These are phyloP conservation scores for Arion vulgaris DNA, from an alignment of 1,140 invertebrate species.

Conservation along the genomic window DNA sequence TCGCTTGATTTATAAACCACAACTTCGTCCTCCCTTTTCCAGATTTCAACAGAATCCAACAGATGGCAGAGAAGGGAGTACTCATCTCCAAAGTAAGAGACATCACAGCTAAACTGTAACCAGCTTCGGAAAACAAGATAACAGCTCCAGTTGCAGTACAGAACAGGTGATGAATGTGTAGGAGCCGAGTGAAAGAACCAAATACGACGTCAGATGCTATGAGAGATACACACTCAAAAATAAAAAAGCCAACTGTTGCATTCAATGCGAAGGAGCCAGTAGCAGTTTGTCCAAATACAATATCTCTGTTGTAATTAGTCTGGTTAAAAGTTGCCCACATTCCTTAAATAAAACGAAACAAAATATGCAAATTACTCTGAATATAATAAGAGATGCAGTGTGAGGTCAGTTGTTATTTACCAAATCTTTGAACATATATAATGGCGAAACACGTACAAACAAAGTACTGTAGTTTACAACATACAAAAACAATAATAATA, in stretches of 20 bases:
- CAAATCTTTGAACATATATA: no score
- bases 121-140: constrained; percentile 24
- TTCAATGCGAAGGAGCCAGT: constrained; percentile 5
- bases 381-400: no score
- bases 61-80: constrained; percentile 64
- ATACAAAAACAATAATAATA: no score
- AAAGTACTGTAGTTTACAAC: no score
- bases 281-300: constrained; percentile 45
- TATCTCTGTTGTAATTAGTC: constrained; percentile 42
- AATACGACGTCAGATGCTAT: constrained; percentile 2
- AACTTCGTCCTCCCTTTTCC: constrained; percentile 54
- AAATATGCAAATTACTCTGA: no score
- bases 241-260: constrained; percentile 23
- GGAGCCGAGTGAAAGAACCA: not conserved
- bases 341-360: not conserved
- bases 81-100: constrained; percentile 66
- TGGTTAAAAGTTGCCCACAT: constrained; percentile 45
- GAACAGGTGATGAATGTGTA: constrained; percentile 26
- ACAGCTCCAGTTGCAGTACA: constrained; percentile 19
- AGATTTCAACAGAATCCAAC: constrained; percentile 65
- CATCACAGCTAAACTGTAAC: constrained; percentile 58
- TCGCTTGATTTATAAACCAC: constrained; percentile 67
- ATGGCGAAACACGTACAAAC: no score
- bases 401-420: no score
- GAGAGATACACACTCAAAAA: constrained; percentile 24